These are phyloP conservation scores for Neosilurus hyrtlii DNA, from an alignment of 2,797 vertebrate species.

Conservation along the genomic window DNA sequence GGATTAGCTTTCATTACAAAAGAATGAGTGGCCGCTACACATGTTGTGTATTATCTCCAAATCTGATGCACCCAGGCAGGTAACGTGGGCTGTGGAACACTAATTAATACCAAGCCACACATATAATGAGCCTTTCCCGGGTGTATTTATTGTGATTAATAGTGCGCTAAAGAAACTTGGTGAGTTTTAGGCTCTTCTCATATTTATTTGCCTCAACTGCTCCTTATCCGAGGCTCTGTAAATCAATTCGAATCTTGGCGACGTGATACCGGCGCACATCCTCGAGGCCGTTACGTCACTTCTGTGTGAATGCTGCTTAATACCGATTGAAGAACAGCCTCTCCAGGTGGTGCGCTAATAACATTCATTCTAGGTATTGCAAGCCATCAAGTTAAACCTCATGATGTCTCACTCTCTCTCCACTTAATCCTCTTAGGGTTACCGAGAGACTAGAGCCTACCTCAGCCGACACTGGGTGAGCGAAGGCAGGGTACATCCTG, in stretches of 20 bases:
- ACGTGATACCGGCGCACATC: not conserved
- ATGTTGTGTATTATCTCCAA: conserved; percentile 40
- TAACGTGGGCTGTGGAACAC: conserved; percentile 30
- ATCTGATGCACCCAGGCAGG: conserved; percentile 37
- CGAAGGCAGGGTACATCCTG: too few relatives aligned
- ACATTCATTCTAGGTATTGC: not conserved
- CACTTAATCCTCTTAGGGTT: too few relatives aligned
- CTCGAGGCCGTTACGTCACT: not conserved
- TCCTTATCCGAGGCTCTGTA: conserved; percentile 28
- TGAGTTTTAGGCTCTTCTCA: too few relatives aligned
- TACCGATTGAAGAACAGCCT: not conserved
- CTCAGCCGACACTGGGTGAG: too few relatives aligned
- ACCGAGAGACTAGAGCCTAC: too few relatives aligned
- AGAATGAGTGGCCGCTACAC: conserved; percentile 40
- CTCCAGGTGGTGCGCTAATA: not conserved
- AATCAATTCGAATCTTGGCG: conserved; percentile 2
- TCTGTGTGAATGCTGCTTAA: not conserved
- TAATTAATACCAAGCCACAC: conserved; percentile 50
- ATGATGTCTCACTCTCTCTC: not conserved
- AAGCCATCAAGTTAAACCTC: not conserved
- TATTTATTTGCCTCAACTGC: not conserved
- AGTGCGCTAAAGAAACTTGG: conserved; percentile 22
- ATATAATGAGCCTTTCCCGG: conserved; percentile 43
- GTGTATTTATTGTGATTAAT: conserved; percentile 50
- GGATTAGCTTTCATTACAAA: conserved; percentile 43